Evolutionary conservation across 2,888 invertebrate genomes (phyloP), one percentile per base, ranked within the genome.

Genomic region (Hirtodrosophila trivittata): DNA sequence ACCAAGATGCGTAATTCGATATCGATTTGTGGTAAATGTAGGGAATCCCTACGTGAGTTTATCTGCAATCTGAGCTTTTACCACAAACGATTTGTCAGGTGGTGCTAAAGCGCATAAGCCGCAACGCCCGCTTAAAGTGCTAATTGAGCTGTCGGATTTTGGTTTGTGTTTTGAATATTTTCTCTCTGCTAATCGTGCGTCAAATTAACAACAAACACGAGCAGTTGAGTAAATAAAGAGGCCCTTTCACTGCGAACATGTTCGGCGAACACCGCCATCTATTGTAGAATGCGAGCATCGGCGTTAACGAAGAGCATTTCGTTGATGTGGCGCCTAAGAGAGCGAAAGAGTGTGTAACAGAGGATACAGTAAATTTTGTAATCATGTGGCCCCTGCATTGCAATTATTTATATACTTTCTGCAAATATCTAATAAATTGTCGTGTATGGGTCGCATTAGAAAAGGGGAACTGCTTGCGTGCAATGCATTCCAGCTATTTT

Each of bases 121-220:
- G 26, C 64, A 60, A 32, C 8, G n/a, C n/a, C n/a, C n/a, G n/a
- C n/a, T n/a, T n/a, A 21, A 21, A 38, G 16, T 66, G 60, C 45
- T 71, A 65, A 66, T 71, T 69, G 38, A 69, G 69, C 38, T 71
- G 50, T 69, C 35, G 14, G 21, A 14, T 21, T 7, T 56, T 26
- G 21, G 25, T 30, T 39, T 45, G 1, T 37, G 13, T 21, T 42
- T 25, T 37, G n/a, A n/a, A n/a, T 64, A 18, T 38, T 30, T 33
- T 43, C n/a, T 33, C 8, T 12, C 10, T 6, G 39, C 37, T 37
- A 58, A 63, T 43, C 35, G 41, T 68, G 63, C 38, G 54, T 33
- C 1, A 46, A 49, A 32, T 21, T n/a, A 42, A 21, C 10, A 45
- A 56, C 16, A 28, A 26, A 28, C 32, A 45, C 3, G 1, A 13